Evolutionary conservation across 2,797 vertebrate species (phyloP).

Genomic region (Peromyscus nudipes): DNA sequence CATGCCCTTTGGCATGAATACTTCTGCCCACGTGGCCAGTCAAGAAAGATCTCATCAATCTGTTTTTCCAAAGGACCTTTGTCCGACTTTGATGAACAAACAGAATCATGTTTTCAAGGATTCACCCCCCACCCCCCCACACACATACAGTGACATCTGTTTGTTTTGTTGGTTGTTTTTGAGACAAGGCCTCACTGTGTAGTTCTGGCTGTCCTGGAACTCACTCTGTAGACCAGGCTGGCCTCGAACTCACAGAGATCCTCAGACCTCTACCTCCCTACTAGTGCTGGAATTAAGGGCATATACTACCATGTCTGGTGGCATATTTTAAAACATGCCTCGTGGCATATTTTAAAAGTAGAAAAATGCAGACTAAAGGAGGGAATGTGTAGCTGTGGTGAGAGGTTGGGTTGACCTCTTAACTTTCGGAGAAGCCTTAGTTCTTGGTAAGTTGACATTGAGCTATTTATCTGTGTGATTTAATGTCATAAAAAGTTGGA

Average conservation of each 20-base stretch:
- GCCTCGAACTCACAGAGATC: background rate
- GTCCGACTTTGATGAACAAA: constrained; percentile 64
- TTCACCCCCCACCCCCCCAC: background rate
- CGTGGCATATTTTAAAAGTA: background rate
- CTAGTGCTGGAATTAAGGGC: background rate
- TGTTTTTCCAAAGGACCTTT: constrained; percentile 77
- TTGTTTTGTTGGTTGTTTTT: background rate
- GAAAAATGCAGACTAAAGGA: constrained; percentile 29
- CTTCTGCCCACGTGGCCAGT: constrained; percentile 35
- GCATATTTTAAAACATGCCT: background rate
- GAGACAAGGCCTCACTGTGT: background rate
- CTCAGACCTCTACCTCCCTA: background rate
- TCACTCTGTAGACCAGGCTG: background rate
- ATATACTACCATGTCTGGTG: background rate
- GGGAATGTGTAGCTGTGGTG: background rate
- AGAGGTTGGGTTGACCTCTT: constrained; percentile 6
- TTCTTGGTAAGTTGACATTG: background rate
- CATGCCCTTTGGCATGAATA: constrained; percentile 64
- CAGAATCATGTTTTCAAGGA: constrained; percentile 70
- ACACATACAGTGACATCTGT: background rate
- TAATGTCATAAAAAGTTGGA: constrained; percentile 26
- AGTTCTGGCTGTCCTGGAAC: background rate
- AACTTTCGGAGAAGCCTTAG: background rate
- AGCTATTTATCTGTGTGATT: constrained; percentile 30
- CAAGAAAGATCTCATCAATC: background rate